Base-by-base conservation (phyloP, 2,113 vertebrate species). In the Tragelaphus imberbis region DNA sequence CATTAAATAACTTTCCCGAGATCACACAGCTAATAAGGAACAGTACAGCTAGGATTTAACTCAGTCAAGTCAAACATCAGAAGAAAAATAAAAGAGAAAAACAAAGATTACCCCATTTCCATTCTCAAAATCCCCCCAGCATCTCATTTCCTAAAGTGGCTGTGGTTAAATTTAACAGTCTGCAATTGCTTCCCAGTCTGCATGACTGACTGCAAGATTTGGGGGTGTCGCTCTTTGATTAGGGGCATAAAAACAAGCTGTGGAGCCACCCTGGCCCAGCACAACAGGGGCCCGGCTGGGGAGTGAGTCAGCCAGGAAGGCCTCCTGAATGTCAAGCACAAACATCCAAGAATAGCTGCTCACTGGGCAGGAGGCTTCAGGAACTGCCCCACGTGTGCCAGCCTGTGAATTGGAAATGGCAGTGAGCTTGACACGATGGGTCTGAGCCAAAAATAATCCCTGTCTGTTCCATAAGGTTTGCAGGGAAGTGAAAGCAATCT, bases 161-260 rank as follows among this genome's bases (percentile, higher is more conserved):
- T 88, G 75, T 90, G 68, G 94, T 97, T 98, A 98, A 98, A 99
- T 98, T 98, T 98, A 98, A 97, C 97, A 97, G 77, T 80, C 97
- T 90, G 59, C 97, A 95, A 95, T 92, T 97, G 85, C 97, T 95
- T 94, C 92, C 89, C 71, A 85, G 97, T 86, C 59, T 97, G 88
- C 89, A 75, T 90, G 59, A 81, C 47, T 97, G 95, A 79, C 71
- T 97, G 84, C 87, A 88, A 97, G 95, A 94, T 81, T 33, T 85
- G 56, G 77, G 93, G 90, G 96, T 96, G 97, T 36, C 2, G 1
- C 90, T 98, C 96, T 98, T 98, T 98, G 97, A 98, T 98, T 98
- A 98, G 79, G 92, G 98, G 47, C 95, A 96, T 82, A 94, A 95
- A 90, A 98, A 97, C 97, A 88, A 63, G 80, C 98, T 93, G 93